Conservation (phyloP, 2,888 invertebrate genomes). For the Halictus ligatus region DNA sequence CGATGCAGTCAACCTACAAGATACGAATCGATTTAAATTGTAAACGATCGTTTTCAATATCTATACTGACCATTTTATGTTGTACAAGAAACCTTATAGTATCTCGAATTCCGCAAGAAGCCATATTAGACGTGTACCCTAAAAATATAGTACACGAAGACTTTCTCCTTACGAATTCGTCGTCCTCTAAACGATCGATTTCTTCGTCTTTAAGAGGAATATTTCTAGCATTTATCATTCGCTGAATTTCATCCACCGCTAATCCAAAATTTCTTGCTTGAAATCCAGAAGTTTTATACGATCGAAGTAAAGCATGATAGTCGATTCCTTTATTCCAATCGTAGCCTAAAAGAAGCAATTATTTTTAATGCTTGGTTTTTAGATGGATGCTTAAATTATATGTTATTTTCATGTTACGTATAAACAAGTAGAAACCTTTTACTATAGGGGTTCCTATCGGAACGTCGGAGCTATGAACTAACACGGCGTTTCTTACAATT, state of each 20-base stretch:
- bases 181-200: constrained; percentile 89
- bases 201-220: constrained; percentile 89
- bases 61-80: constrained; percentile 88
- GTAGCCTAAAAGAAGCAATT: constrained; percentile 88
- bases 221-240: constrained; percentile 90
- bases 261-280: constrained; percentile 98
- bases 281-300: constrained; percentile 95
- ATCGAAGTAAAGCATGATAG: constrained; percentile 92
- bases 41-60: not conserved
- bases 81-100: constrained; percentile 94
- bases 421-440: constrained; percentile 79
- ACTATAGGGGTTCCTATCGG: constrained; percentile 89
- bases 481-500: constrained; percentile 89
- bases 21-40: constrained; percentile 23
- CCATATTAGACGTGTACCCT: constrained; percentile 98
- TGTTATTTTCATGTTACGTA: constrained; percentile 7
- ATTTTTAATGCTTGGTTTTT: not conserved
- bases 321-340: constrained; percentile 96
- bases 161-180: constrained; percentile 91
- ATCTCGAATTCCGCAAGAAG: constrained; percentile 97
- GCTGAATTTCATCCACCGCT: constrained; percentile 95
- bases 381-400: not conserved
- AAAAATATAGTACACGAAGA: constrained; percentile 97
- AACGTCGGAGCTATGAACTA: constrained; percentile 89
- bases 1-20: constrained; percentile 94